Percentiles rank a stretch among this genome's conserved stretches.
Conservation (phyloP, 2,797 vertebrate species). For the Enteromius thamalakanensis region DNA sequence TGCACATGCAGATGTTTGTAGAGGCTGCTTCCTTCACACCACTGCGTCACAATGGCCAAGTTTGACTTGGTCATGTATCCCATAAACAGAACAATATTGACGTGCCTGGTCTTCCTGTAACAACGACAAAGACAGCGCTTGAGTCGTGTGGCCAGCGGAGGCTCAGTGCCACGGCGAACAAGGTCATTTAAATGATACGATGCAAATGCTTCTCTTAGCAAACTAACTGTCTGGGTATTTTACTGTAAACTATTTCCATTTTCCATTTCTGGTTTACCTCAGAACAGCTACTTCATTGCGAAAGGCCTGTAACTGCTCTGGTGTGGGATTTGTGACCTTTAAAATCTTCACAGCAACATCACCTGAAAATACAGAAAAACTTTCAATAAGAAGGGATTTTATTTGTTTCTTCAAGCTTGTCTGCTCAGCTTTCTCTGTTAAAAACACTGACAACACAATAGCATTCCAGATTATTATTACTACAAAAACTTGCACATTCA, state of each 20-base stretch:
- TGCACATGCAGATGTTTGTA: slow-evolving; percentile 98
- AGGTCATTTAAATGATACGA: not conserved
- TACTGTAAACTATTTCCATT: not conserved
- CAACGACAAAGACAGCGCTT: not conserved
- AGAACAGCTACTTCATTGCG: slow-evolving; percentile 89
- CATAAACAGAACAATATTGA: slow-evolving; percentile 99
- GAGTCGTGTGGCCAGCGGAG: not conserved
- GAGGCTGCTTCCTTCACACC: slow-evolving; percentile 98
- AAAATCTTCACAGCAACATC: slow-evolving; percentile 90
- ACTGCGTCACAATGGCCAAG: slow-evolving; percentile 98
- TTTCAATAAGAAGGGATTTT: not conserved
- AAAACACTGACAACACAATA: not conserved
- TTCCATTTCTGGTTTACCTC: slow-evolving; percentile 70
- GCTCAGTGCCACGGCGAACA: not conserved
- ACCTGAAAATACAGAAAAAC: slow-evolving; percentile 66
- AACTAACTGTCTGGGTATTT: not conserved
- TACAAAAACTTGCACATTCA: not conserved
- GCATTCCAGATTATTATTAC: not conserved
- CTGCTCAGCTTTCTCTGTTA: not conserved
- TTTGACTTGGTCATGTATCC: slow-evolving; percentile 99
- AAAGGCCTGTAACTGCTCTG: slow-evolving; percentile 89
- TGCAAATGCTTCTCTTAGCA: not conserved
- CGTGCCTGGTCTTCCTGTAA: slow-evolving; percentile 93
- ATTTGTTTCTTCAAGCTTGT: not conserved
- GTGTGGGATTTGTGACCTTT: slow-evolving; percentile 87